phyloP scores from a whole-genome alignment of 2,113 vertebrate genomes.

The Paradoxurus hermaphroditus region DNA sequence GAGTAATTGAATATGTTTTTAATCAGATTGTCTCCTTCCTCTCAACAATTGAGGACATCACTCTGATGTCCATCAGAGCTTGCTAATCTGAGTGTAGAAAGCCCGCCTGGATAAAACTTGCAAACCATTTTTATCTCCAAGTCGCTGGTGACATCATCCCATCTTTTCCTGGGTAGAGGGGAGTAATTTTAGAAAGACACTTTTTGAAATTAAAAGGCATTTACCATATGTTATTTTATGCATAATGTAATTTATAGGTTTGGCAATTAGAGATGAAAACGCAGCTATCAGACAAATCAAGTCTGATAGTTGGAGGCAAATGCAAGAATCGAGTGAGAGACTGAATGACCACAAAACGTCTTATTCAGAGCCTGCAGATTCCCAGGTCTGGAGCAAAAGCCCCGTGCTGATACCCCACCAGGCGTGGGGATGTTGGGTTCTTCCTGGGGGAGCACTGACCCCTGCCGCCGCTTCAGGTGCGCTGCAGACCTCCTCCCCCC shows the following conservation, averaged over 20 bases:
- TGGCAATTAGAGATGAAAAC: neutral
- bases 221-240: neutral
- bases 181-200: neutral
- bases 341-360: neutral
- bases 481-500: neutral
- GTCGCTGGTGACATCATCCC: neutral
- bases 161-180: neutral
- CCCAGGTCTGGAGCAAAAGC: neutral
- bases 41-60: neutral
- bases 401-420: neutral
- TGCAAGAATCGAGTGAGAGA: neutral
- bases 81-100: neutral
- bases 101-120: neutral
- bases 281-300: neutral
- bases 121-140: neutral
- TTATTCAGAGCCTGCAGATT: neutral
- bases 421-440: fast-evolving
- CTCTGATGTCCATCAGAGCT: neutral
- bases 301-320: slow-evolving; percentile 13
- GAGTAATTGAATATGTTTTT: neutral
- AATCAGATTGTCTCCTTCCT: neutral
- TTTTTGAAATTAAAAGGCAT: slow-evolving; percentile 7
- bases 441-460: neutral
- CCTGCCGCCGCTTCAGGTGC: neutral
- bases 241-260: neutral